A percentile compares a stretch with the other conserved stretches of the same genome.
phyloP scores from a whole-genome alignment of 2,797 vertebrate genomes.

The Austrolebias charrua region DNA sequence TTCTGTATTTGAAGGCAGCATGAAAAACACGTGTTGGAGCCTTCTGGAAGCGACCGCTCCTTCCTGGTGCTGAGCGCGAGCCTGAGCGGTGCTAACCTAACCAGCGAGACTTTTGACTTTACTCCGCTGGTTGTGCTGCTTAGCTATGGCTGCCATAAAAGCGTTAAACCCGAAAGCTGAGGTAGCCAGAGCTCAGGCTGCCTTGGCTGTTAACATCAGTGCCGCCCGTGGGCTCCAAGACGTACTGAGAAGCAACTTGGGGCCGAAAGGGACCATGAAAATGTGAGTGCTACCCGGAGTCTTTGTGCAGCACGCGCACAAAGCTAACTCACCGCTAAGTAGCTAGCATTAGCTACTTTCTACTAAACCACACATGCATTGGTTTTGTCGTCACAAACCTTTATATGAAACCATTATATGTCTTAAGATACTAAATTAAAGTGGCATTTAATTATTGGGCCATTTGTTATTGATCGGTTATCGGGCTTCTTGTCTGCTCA shows the following conservation, averaged over 20 bases:
- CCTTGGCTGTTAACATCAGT: slow-evolving; percentile 93
- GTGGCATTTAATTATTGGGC: not conserved
- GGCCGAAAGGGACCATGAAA: slow-evolving; percentile 97
- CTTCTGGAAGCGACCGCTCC: slow-evolving; percentile 67
- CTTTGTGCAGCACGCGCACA: slow-evolving; percentile 68
- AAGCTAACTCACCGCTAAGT: slow-evolving; percentile 47
- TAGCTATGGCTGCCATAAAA: slow-evolving; percentile 86
- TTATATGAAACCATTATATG: fast-evolving
- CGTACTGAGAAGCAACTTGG: slow-evolving; percentile 93
- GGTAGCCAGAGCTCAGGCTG: slow-evolving; percentile 93
- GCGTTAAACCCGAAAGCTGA: slow-evolving; percentile 95
- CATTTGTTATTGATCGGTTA: not conserved
- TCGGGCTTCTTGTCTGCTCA: slow-evolving; percentile 51
- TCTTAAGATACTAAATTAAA: fast-evolving
- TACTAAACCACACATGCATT: not conserved
- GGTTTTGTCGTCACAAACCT: not conserved
- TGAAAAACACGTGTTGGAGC: slow-evolving; percentile 66
- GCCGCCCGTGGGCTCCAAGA: slow-evolving; percentile 95
- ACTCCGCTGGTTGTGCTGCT: slow-evolving; percentile 45
- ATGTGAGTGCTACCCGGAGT: slow-evolving; percentile 83
- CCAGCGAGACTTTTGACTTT: slow-evolving; percentile 42
- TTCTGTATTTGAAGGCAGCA: slow-evolving; percentile 36
- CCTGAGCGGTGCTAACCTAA: slow-evolving; percentile 28
- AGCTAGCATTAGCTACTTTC: slow-evolving; percentile 32
- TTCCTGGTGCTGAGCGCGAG: slow-evolving; percentile 43